Evolutionary conservation across 2,888 invertebrate genomes (phyloP), one percentile per base, ranked within the genome.

Genomic region (Rugalucina vietnamica): DNA sequence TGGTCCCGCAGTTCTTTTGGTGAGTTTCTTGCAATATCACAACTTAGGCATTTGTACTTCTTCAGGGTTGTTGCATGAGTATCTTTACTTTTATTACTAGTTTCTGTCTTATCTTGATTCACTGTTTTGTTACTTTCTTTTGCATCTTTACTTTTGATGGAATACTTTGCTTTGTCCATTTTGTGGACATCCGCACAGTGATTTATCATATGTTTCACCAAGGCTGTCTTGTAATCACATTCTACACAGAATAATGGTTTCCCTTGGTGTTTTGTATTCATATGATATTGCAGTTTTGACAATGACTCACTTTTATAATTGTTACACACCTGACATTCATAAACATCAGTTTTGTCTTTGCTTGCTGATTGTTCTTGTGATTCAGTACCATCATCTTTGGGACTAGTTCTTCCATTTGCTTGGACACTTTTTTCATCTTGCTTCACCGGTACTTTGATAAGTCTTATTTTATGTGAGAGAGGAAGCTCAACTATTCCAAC

Each of bases 131-230:
- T 21, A 75, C 36, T 10, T 27, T 43, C 60, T 21, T 37, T 29
- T 43, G 10, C 32, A 57, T 49, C 37, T 50, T 29, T 37, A 39
- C 34, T 24, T 60, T n/a, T 69, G 18, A 70, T 27, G 32, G 76
- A 49, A 54, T 79, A 85, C 8, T 43, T 37, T 2, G 73, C 70
- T 21, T 39, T 36, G 32, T 80, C 75, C 57, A 84, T 82, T 18
- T 69, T 43, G 43, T 88, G 88, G 8, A 86, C 80, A 79, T 84
- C 72, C 27, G 39, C 78, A 49, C 88, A 88, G 29, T 90, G 90
- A 39, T 85, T 85, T 0, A 86, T 75, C 81, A 89, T 88, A 34
- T 89, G 87, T 39, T 89, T 88, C 8, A 85, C 77, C 29, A 90
- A 73, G 14, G 84, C 82, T 1, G 89, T 86, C 21, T 86, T 87